These are phyloP conservation scores for Heliothis subflexa DNA, from an alignment of 1,140 invertebrate genomes.

Conservation along the genomic window DNA sequence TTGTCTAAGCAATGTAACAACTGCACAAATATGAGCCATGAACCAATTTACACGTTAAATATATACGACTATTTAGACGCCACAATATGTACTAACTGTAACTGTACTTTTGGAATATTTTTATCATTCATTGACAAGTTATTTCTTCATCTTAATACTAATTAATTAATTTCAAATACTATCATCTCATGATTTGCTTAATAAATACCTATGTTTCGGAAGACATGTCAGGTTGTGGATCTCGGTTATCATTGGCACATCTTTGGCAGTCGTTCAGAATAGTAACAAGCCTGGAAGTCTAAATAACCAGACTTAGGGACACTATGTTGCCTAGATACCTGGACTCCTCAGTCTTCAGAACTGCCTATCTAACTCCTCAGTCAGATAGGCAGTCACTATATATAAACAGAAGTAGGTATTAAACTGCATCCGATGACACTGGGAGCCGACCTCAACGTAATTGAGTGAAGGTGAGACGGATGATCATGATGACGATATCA, in stretches of 20 bases:
- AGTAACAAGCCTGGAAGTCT: too few species aligned
- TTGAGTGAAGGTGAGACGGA: neutral
- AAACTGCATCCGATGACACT: too few species aligned
- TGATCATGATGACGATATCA: too few species aligned
- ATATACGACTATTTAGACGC: conserved; percentile 65
- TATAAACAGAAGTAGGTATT: too few species aligned
- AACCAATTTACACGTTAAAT: conserved; percentile 74
- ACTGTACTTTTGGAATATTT: conserved; percentile 14
- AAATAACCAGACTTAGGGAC: too few species aligned
- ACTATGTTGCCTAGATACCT: too few species aligned
- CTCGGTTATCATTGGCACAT: too few species aligned
- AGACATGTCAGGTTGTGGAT: too few species aligned
- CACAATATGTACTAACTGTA: conserved; percentile 4
- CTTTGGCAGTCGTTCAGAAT: neutral
- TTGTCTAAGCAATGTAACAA: conserved; percentile 65
- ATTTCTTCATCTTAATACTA: neutral
- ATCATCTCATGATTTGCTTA: neutral
- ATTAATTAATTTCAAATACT: neutral
- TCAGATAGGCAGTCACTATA: too few species aligned
- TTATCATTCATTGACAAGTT: conserved; percentile 11
- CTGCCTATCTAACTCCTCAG: too few species aligned
- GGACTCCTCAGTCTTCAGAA: too few species aligned
- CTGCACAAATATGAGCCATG: conserved; percentile 73
- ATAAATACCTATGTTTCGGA: neutral
- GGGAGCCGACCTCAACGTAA: too few species aligned